phyloP scores from a whole-genome alignment of 2,888 invertebrate species.

The Lithosia quadra region DNA sequence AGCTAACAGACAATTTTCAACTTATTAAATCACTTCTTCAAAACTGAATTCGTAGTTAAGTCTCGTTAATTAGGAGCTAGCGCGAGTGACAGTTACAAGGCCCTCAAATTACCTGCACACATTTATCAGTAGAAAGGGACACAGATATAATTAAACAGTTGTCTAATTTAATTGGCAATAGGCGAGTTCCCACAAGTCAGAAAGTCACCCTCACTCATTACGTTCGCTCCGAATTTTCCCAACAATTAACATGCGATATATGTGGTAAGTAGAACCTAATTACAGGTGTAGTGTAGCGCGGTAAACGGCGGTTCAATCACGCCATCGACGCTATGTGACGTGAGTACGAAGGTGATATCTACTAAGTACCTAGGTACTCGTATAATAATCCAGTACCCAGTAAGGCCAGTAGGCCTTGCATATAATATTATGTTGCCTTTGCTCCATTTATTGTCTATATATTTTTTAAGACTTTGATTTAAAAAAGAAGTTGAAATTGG shows the following conservation, averaged over 20 bases:
- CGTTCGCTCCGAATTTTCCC: slow-evolving; percentile 73
- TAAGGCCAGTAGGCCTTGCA: no score
- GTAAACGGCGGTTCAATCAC: slow-evolving; percentile 72
- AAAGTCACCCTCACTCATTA: slow-evolving; percentile 80
- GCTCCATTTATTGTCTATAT: slow-evolving; percentile 47
- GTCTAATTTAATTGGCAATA: slow-evolving; percentile 85
- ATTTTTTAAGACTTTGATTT: no score
- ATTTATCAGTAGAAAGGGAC: slow-evolving; percentile 57
- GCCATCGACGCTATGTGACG: slow-evolving; percentile 40
- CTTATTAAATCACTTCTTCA: slow-evolving; percentile 65
- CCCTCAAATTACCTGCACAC: slow-evolving; percentile 61
- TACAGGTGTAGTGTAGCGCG: slow-evolving; percentile 68
- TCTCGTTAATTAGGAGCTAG: slow-evolving; percentile 68
- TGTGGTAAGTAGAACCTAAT: slow-evolving; percentile 60
- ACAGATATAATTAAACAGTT: slow-evolving; percentile 80
- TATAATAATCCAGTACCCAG: no score
- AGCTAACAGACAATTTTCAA: slow-evolving; percentile 54
- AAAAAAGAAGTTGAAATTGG: no score
- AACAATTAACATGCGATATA: slow-evolving; percentile 78
- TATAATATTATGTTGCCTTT: slow-evolving; percentile 7
- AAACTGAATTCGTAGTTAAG: slow-evolving; percentile 70
- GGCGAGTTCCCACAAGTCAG: slow-evolving; percentile 83
- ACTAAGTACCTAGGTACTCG: no score
- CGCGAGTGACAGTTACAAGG: slow-evolving; percentile 59
- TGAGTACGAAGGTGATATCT: background rate